phyloP scores from a whole-genome alignment of 2,797 vertebrate genomes.

The Poeciliopsis turneri region DNA sequence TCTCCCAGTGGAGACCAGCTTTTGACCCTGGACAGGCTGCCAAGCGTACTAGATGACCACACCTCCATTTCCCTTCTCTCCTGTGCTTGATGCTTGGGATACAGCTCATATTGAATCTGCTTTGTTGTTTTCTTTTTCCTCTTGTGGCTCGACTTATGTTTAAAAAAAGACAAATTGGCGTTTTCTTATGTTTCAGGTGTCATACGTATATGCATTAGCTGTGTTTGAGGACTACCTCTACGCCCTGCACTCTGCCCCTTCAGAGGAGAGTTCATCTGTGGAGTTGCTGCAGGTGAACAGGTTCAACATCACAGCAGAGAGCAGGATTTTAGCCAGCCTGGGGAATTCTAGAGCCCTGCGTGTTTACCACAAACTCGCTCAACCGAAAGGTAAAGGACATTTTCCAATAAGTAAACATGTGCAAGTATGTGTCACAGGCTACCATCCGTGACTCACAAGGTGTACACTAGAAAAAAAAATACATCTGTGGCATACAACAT shows the following conservation, averaged over 20 bases:
- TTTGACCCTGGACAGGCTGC: constrained; percentile 52
- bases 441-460: constrained; percentile 3
- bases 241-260: constrained; percentile 84
- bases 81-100: constrained; percentile 14
- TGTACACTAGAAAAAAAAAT: neutral
- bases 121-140: constrained; percentile 23
- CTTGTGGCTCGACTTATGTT: constrained; percentile 30
- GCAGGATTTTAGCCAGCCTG: constrained; percentile 80
- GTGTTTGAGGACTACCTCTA: constrained; percentile 96
- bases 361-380: constrained; percentile 91
- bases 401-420: constrained; percentile 24
- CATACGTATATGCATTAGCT: constrained; percentile 88
- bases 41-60: constrained; percentile 41
- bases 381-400: constrained; percentile 87
- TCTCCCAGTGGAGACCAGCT: constrained; percentile 48
- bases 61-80: neutral
- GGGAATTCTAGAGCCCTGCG: constrained; percentile 83
- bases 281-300: constrained; percentile 89
- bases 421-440: constrained; percentile 8
- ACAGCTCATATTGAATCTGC: constrained; percentile 7
- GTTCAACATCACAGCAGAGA: constrained; percentile 89
- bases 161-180: constrained; percentile 6
- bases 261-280: constrained; percentile 71
- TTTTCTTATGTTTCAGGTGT: constrained; percentile 82
- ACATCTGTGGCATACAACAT: constrained; percentile 6